Conservation (phyloP, 2,797 vertebrate species). For the Tapera naevia region DNA sequence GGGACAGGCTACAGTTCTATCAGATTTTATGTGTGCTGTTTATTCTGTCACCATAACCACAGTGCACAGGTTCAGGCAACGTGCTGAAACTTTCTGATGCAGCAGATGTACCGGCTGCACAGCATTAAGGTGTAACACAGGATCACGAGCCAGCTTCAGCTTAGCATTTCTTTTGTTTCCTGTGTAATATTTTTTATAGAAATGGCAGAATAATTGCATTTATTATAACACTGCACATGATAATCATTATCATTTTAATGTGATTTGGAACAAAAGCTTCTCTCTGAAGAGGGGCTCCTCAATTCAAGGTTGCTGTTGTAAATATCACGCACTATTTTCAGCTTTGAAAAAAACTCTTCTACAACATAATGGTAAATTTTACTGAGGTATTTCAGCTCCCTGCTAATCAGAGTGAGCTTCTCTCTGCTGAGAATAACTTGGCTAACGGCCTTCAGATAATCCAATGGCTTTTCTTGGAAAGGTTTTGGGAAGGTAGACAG, state of each 20-base stretch:
- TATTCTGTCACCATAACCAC: conserved; percentile 21
- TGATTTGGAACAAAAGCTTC: conserved; percentile 24
- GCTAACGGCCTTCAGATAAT: neutral
- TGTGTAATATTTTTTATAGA: neutral
- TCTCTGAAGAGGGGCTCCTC: neutral
- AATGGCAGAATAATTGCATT: conserved; percentile 25
- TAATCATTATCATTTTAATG: neutral
- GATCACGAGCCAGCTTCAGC: neutral
- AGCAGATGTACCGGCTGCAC: neutral
- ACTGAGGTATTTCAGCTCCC: neutral
- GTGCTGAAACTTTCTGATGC: conserved; percentile 15
- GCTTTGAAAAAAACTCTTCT: neutral
- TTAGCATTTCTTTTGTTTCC: neutral
- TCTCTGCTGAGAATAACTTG: neutral
- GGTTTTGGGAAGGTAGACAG: neutral
- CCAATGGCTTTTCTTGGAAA: neutral
- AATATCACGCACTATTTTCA: neutral
- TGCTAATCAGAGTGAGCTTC: neutral
- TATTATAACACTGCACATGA: neutral
- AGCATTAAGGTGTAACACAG: neutral
- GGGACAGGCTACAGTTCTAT: conserved; percentile 15
- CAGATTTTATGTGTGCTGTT: conserved; percentile 25
- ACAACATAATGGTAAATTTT: neutral
- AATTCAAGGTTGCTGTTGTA: neutral
- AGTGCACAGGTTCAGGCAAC: conserved; percentile 24